Evolutionary conservation across 2,888 invertebrate genomes (phyloP).

Genomic region (Venustoraphidia nigricollis): DNA sequence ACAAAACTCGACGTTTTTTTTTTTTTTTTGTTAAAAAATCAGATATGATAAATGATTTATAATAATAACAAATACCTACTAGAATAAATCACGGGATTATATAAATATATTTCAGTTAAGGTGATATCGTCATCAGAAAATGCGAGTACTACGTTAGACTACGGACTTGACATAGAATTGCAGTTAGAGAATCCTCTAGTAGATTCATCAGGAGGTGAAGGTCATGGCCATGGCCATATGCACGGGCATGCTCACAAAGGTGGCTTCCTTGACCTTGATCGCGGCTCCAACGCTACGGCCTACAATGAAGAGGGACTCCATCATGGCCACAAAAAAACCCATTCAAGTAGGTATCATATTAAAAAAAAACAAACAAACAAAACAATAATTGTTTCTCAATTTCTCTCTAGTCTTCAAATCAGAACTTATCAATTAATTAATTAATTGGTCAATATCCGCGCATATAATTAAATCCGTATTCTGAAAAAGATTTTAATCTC

Average conservation of each 20-base stretch:
- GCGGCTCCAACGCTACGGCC: slow-evolving; percentile 11
- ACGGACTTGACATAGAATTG: slow-evolving; percentile 33
- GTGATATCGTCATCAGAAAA: slow-evolving; percentile 42
- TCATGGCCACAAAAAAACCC: slow-evolving; percentile 14
- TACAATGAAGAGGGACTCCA: slow-evolving; percentile 11
- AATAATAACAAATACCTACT: too few species aligned
- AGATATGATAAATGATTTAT: too few species aligned
- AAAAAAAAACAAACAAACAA: too few species aligned
- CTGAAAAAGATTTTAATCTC: too few species aligned
- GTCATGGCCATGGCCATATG: slow-evolving; percentile 29
- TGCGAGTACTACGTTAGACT: slow-evolving; percentile 35
- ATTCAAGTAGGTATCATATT: slow-evolving; percentile 25
- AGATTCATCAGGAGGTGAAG: slow-evolving; percentile 36
- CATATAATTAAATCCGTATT: too few species aligned
- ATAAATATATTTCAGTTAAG: slow-evolving; percentile 34
- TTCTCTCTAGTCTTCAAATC: too few species aligned
- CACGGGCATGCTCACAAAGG: slow-evolving; percentile 18
- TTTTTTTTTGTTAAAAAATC: too few species aligned
- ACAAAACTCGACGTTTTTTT: too few species aligned
- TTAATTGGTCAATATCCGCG: too few species aligned
- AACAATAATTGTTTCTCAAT: too few species aligned
- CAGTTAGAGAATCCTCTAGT: slow-evolving; percentile 43
- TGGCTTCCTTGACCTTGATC: slow-evolving; percentile 21
- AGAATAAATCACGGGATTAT: too few species aligned
- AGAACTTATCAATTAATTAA: too few species aligned